phyloP scores from a whole-genome alignment of 2,888 invertebrate genomes.

The Heteromyza rotundicornis region DNA sequence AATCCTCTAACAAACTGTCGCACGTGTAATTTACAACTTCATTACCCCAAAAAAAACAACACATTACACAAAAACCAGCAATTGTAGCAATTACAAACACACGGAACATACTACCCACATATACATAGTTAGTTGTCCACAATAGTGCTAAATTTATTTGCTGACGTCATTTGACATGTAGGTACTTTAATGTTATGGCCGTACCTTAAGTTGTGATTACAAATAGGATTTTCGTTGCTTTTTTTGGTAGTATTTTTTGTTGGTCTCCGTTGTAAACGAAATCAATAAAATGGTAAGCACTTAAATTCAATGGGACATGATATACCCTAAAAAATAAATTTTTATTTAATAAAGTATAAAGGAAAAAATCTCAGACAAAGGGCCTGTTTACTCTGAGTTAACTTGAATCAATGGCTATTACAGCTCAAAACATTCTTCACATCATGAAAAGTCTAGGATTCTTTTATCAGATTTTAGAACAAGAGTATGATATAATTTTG shows the following conservation, averaged over 20 bases:
- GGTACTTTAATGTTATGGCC: background rate
- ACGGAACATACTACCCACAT: background rate
- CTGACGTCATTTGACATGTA: constrained; percentile 37
- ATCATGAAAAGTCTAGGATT: too few species aligned
- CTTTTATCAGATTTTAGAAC: too few species aligned
- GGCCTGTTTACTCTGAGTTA: too few species aligned
- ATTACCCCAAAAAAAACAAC: background rate
- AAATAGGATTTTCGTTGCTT: background rate
- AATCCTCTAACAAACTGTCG: background rate
- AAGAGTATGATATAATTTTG: too few species aligned
- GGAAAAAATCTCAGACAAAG: too few species aligned
- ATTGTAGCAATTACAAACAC: background rate
- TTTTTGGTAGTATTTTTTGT: background rate
- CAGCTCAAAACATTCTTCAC: too few species aligned
- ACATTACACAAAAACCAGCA: background rate
- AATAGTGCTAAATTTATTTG: constrained; percentile 37
- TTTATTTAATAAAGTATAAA: too few species aligned
- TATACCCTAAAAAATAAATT: too few species aligned
- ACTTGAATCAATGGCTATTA: too few species aligned
- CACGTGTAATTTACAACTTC: background rate
- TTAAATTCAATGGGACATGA: too few species aligned
- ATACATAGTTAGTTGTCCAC: background rate
- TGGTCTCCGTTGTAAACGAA: background rate
- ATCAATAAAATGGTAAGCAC: too few species aligned
- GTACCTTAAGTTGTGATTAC: background rate